Conservation (phyloP, 2,113 vertebrate species). For the Labrus mixtus region DNA sequence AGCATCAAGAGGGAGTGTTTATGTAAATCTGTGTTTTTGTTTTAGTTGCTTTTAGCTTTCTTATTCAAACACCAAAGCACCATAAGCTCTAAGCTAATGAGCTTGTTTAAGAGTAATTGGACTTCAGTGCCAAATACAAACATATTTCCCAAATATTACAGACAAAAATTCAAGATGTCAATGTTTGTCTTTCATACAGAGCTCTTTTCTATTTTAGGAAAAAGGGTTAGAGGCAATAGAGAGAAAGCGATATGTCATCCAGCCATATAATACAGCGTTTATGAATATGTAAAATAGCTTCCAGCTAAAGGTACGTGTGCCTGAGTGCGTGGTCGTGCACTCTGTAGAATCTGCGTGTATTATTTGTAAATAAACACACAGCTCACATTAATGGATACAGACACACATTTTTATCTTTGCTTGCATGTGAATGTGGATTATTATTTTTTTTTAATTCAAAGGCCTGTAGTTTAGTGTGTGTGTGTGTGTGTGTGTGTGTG, state of each 20-base stretch:
- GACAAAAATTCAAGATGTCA: conserved; percentile 38
- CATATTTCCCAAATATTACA: conserved; percentile 18
- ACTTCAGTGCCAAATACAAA: conserved; percentile 17
- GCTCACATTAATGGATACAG: neutral
- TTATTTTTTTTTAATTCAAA: neutral
- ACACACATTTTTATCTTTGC: conserved; percentile 7
- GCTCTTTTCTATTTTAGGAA: conserved; percentile 60
- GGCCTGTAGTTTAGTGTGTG: neutral
- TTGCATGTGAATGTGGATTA: neutral
- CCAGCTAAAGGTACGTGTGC: conserved; percentile 48
- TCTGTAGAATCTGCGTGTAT: conserved; percentile 1
- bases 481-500: no score
- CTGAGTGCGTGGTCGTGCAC: neutral
- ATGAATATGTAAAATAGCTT: conserved; percentile 78
- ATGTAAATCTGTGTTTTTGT: neutral
- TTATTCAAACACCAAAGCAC: conserved; percentile 1
- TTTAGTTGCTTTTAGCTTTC: neutral
- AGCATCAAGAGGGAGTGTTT: neutral
- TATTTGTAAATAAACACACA: conserved; percentile 44
- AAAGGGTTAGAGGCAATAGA: conserved; percentile 50
- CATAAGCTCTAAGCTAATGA: conserved; percentile 6
- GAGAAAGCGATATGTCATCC: conserved; percentile 61
- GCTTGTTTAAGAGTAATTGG: neutral
- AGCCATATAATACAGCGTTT: conserved; percentile 63
- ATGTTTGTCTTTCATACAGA: conserved; percentile 37